These are phyloP conservation scores for Mongoloraphidia duomilia DNA, from an alignment of 2,888 invertebrate species.

Conservation along the genomic window DNA sequence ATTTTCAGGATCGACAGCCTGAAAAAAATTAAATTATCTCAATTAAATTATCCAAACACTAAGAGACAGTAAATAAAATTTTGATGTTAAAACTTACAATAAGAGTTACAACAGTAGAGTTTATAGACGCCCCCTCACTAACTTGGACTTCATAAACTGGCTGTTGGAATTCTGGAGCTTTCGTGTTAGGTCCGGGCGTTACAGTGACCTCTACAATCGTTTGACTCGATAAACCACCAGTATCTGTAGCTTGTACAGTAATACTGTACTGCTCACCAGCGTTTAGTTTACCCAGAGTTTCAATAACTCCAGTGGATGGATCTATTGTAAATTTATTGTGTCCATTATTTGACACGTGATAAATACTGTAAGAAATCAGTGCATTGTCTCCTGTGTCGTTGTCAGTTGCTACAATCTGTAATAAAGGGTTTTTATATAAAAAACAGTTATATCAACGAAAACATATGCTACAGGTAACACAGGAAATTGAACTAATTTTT, in stretches of 20 bases:
- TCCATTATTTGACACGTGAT: conserved; percentile 84
- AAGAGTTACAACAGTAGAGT: conserved; percentile 69
- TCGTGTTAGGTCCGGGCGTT: conserved; percentile 67
- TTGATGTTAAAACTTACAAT: conserved; percentile 34
- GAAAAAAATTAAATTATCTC: conserved; percentile 13
- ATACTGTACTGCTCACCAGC: conserved; percentile 83
- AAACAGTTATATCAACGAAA: background rate
- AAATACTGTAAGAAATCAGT: conserved; percentile 66
- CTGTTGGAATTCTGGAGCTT: conserved; percentile 68
- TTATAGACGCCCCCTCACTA: conserved; percentile 78
- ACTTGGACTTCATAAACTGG: conserved; percentile 76
- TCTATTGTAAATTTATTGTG: conserved; percentile 74
- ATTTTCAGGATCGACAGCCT: conserved; percentile 81
- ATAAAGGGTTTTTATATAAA: conserved; percentile 5
- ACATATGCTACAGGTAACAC: background rate
- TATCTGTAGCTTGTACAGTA: conserved; percentile 70
- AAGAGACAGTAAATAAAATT: conserved; percentile 2
- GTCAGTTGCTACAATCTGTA: conserved; percentile 63
- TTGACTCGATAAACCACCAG: conserved; percentile 65
- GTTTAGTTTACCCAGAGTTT: conserved; percentile 64
- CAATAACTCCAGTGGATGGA: conserved; percentile 55
- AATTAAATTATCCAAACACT: conserved; percentile 1
- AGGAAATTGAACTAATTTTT: too few species aligned
- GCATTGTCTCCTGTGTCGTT: conserved; percentile 79
- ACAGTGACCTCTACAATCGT: conserved; percentile 76